A percentile compares a stretch with the other conserved stretches of the same genome.
phyloP scores from a whole-genome alignment of 2,113 vertebrate genomes.

The Micronycteris hirsuta region DNA sequence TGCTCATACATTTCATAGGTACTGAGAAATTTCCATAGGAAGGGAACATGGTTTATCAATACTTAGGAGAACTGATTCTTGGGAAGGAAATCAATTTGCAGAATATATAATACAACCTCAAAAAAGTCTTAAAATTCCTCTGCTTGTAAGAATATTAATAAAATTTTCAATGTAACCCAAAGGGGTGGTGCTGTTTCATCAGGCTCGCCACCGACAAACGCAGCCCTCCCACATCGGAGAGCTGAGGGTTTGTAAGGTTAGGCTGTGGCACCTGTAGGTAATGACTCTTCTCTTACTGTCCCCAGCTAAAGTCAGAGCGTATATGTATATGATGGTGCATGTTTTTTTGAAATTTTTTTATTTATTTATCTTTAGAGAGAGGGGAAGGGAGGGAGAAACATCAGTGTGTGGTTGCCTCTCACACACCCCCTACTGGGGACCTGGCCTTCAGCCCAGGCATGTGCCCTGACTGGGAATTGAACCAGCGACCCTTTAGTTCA shows the following conservation, averaged over 20 bases:
- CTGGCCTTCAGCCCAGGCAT: too few species aligned
- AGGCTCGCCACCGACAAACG: background rate
- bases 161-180: background rate
- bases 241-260: background rate
- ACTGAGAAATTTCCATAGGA: background rate
- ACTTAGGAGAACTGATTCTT: background rate
- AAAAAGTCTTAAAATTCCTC: background rate
- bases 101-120: background rate
- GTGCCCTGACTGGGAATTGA: too few species aligned
- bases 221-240: background rate
- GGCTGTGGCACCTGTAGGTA: fast-evolving
- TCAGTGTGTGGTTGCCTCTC: too few species aligned
- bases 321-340: background rate
- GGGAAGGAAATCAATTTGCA: background rate
- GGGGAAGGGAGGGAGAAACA: too few species aligned
- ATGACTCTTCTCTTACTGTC: background rate
- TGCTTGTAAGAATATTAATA: background rate
- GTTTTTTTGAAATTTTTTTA: background rate
- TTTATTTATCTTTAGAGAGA: too few species aligned
- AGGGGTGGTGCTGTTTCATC: background rate
- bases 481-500: too few species aligned
- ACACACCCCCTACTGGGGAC: too few species aligned
- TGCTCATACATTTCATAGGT: background rate
- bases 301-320: background rate
- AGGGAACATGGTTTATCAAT: background rate